Evolutionary conservation across 2,113 vertebrate species (phyloP).

Genomic region (Seriola dumerili): DNA sequence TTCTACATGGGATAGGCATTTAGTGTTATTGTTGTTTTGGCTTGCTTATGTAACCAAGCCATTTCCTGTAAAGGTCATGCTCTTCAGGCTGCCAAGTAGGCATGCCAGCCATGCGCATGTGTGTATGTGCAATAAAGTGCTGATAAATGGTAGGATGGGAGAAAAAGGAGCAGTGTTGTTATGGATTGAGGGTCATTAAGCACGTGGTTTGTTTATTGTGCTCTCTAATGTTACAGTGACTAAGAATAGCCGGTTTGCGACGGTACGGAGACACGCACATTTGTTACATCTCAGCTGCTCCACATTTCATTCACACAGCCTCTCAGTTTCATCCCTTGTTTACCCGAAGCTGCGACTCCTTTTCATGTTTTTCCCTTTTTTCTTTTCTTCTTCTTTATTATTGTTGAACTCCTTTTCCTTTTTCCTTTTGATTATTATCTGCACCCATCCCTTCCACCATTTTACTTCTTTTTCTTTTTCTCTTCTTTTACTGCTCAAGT

Average conservation of each 20-base stretch:
- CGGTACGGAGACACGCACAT: slow-evolving; percentile 1
- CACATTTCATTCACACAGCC: slow-evolving; percentile 42
- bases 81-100: slow-evolving; percentile 31
- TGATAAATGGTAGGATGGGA: background rate
- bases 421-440: slow-evolving; percentile 2
- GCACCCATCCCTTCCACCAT: background rate
- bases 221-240: slow-evolving; percentile 5
- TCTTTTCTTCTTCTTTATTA: background rate
- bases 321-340: slow-evolving; percentile 23
- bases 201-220: slow-evolving; percentile 10
- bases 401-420: background rate
- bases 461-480: background rate
- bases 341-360: background rate
- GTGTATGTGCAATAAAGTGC: background rate
- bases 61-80: slow-evolving; percentile 30
- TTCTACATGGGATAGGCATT: background rate
- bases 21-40: background rate
- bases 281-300: slow-evolving; percentile 37
- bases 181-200: background rate
- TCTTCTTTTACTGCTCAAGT: slow-evolving; percentile 15
- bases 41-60: slow-evolving; percentile 20
- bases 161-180: background rate
- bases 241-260: slow-evolving; percentile 24
- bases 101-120: slow-evolving; percentile 4
- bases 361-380: slow-evolving; percentile 25